phyloP scores from a whole-genome alignment of 2,797 vertebrate species.

The Sparidentex hasta region DNA sequence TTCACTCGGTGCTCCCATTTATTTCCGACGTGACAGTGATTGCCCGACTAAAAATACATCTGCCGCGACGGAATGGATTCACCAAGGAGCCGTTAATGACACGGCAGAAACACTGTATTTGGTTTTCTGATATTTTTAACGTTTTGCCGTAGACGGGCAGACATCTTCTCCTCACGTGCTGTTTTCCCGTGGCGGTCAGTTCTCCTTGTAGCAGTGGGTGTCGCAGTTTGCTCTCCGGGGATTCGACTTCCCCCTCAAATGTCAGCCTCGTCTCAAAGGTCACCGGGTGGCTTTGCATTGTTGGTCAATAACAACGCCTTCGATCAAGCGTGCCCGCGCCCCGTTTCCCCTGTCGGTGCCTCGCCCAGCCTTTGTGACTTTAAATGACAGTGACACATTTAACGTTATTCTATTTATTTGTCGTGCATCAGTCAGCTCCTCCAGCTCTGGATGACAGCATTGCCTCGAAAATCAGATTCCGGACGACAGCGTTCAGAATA shows the following conservation, averaged over 20 bases:
- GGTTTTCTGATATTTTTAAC: neutral
- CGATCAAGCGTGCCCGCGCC: constrained; percentile 20
- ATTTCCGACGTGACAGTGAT: constrained; percentile 63
- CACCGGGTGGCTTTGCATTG: constrained; percentile 33
- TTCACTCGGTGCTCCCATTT: constrained; percentile 66
- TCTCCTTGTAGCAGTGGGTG: constrained; percentile 3
- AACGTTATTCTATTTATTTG: constrained; percentile 2
- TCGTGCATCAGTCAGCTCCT: neutral
- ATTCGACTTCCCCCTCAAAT: constrained; percentile 37
- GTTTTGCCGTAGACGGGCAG: neutral
- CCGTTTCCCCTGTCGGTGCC: constrained; percentile 19
- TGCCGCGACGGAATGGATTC: constrained; percentile 42
- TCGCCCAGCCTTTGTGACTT: constrained; percentile 5
- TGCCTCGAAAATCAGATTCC: neutral
- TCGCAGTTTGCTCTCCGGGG: constrained; percentile 13
- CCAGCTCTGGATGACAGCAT: neutral
- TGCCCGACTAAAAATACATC: constrained; percentile 73
- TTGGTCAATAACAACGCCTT: constrained; percentile 35
- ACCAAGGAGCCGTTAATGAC: constrained; percentile 36
- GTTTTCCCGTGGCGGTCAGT: constrained; percentile 1
- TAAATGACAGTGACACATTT: constrained; percentile 55
- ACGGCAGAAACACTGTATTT: neutral
- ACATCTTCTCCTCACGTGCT: neutral
- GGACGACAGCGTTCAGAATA: no score
- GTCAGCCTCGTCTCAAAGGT: constrained; percentile 55